Conservation (phyloP, 2,113 vertebrate genomes). For the Semicossyphus pulcher region DNA sequence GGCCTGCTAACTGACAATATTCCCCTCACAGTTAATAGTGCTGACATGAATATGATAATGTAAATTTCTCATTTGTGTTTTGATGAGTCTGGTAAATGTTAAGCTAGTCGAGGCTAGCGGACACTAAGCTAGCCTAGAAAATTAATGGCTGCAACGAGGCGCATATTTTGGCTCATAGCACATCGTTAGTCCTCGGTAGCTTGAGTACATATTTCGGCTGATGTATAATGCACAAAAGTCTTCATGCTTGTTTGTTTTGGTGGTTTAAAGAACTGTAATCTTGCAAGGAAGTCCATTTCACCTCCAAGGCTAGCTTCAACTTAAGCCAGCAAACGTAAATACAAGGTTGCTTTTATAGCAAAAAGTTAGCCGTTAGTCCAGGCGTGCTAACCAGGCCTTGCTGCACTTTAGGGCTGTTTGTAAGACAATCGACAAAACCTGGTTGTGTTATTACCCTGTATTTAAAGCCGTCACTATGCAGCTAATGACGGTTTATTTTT, state of each 20-base stretch:
- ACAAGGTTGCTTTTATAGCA: conserved; percentile 17
- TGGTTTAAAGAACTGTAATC: not conserved
- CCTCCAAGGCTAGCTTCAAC: conserved; percentile 3
- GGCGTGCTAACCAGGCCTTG: conserved; percentile 35
- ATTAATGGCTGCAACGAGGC: conserved; percentile 44
- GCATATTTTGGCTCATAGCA: conserved; percentile 41
- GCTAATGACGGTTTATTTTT: not conserved
- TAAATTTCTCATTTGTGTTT: not conserved
- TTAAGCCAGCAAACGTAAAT: conserved; percentile 21
- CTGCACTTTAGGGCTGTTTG: not conserved
- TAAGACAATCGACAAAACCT: not conserved
- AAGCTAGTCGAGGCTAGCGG: conserved; percentile 23
- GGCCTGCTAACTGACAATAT: not conserved
- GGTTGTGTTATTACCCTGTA: not conserved
- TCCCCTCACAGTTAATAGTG: not conserved
- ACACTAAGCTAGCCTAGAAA: conserved; percentile 19
- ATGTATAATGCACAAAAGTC: not conserved
- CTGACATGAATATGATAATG: not conserved
- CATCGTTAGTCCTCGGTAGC: conserved; percentile 19
- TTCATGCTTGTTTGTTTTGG: not conserved
- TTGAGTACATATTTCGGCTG: not conserved
- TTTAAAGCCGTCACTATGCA: not conserved
- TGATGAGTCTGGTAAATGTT: conserved; percentile 1
- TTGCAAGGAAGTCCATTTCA: no score
- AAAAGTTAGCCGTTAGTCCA: conserved; percentile 30